These are phyloP conservation scores for Pterostichus madidus DNA, from an alignment of 2,888 invertebrate genomes.

Conservation along the genomic window DNA sequence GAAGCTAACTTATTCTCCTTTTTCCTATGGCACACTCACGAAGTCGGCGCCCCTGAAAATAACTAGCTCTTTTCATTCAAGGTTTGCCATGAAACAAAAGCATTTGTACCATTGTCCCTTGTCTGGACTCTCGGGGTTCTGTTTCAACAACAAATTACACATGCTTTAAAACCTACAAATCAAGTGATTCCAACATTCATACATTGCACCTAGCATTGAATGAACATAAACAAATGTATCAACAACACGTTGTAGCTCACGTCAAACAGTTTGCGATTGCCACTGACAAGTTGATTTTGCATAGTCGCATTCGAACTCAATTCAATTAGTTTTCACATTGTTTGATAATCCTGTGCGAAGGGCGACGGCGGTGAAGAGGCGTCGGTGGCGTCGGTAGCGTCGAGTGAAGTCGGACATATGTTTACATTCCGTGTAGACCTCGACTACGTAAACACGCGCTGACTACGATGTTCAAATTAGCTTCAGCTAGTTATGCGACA, in stretches of 20 bases:
- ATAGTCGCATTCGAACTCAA: slow-evolving; percentile 31
- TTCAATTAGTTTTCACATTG: slow-evolving; percentile 38
- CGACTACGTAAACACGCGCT: slow-evolving; percentile 22
- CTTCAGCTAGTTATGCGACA: slow-evolving; percentile 18
- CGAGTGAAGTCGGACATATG: slow-evolving; percentile 32
- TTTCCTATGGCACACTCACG: no score
- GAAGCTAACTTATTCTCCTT: no score
- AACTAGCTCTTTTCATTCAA: no score
- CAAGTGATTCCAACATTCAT: no score
- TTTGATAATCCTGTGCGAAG: slow-evolving; percentile 14
- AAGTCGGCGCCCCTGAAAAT: no score
- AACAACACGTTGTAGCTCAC: neutral
- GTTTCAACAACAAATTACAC: no score
- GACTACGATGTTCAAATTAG: slow-evolving; percentile 25
- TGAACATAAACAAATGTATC: slow-evolving; percentile 2
- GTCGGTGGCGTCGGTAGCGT: no score
- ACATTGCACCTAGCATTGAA: neutral
- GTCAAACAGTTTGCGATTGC: neutral
- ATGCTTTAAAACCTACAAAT: no score
- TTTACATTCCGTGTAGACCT: slow-evolving; percentile 34
- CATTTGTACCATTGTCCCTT: no score
- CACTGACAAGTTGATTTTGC: slow-evolving; percentile 37
- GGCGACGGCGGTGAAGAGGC: no score
- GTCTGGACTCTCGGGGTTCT: no score
- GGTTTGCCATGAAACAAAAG: no score